These are phyloP conservation scores for Cantharis rustica DNA, from an alignment of 2,888 invertebrate species.

Conservation along the genomic window DNA sequence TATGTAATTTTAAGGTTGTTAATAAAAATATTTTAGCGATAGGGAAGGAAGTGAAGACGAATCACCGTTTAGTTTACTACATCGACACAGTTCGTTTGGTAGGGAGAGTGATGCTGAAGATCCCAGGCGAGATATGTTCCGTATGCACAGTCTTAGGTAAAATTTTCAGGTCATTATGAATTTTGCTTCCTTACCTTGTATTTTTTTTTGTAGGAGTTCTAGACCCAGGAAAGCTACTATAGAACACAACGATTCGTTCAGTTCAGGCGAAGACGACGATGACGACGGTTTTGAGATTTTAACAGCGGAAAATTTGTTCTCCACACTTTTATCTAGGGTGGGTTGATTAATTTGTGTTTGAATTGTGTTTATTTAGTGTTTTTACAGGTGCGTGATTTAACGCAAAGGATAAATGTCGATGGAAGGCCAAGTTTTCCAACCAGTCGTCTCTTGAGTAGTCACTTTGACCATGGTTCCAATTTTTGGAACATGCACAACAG, in stretches of 20 bases:
- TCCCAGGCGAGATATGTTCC: slow-evolving; percentile 57
- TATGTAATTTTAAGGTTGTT: not conserved
- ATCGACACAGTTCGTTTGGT: slow-evolving; percentile 62
- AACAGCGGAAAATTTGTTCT: slow-evolving; percentile 89
- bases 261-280: slow-evolving; percentile 86
- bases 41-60: slow-evolving; percentile 71
- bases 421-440: slow-evolving; percentile 70
- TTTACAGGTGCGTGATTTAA: slow-evolving; percentile 76
- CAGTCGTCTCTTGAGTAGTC: slow-evolving; percentile 63
- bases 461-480: slow-evolving; percentile 55
- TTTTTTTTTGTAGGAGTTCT: slow-evolving; percentile 62
- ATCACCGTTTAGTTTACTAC: slow-evolving; percentile 61
- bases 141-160: slow-evolving; percentile 71
- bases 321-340: slow-evolving; percentile 82
- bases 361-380: not conserved
- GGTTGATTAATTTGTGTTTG: slow-evolving; percentile 33
- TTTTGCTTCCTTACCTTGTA: not conserved
- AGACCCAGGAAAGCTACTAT: slow-evolving; percentile 68
- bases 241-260: slow-evolving; percentile 82
- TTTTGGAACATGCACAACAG: slow-evolving; percentile 58
- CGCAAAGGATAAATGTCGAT: slow-evolving; percentile 83
- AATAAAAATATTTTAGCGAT: slow-evolving; percentile 68
- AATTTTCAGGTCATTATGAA: not conserved
- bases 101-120: slow-evolving; percentile 66
- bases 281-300: slow-evolving; percentile 91